Conservation (phyloP, 2,113 vertebrate genomes). For the Thalassarche chlororhynchos region DNA sequence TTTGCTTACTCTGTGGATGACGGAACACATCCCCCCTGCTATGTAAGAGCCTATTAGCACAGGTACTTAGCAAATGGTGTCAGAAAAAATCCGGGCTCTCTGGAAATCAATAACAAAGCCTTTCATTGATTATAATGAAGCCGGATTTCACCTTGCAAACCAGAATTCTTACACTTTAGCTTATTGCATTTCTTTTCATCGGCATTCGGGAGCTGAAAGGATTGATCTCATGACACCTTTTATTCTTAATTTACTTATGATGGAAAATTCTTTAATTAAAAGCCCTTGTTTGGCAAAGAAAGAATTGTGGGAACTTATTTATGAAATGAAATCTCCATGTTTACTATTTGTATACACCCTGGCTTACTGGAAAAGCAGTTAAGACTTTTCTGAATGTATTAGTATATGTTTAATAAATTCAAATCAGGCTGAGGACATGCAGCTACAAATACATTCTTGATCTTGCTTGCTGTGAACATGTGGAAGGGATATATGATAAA, state of each 20-base stretch:
- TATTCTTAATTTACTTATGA: neutral
- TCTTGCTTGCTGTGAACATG: neutral
- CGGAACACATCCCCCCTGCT: neutral
- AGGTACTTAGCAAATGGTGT: neutral
- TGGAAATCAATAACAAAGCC: slow-evolving; percentile 22
- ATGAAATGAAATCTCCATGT: neutral
- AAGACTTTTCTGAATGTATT: neutral
- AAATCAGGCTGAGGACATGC: neutral
- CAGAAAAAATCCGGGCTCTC: neutral
- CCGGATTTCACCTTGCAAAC: neutral
- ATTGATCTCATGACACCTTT: neutral
- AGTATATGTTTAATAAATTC: neutral
- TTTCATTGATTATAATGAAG: neutral
- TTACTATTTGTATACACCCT: neutral
- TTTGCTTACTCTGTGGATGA: neutral
- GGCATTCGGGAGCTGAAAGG: neutral
- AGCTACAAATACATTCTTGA: neutral
- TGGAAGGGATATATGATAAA: neutral
- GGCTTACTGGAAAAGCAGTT: neutral
- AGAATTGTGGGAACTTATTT: neutral
- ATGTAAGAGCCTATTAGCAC: neutral
- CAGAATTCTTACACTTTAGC: neutral
- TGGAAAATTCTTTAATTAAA: slow-evolving; percentile 13
- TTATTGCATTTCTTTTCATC: neutral
- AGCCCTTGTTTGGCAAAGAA: neutral